These are phyloP conservation scores for Promerops cafer DNA, from an alignment of 2,113 vertebrate genomes.

Conservation along the genomic window DNA sequence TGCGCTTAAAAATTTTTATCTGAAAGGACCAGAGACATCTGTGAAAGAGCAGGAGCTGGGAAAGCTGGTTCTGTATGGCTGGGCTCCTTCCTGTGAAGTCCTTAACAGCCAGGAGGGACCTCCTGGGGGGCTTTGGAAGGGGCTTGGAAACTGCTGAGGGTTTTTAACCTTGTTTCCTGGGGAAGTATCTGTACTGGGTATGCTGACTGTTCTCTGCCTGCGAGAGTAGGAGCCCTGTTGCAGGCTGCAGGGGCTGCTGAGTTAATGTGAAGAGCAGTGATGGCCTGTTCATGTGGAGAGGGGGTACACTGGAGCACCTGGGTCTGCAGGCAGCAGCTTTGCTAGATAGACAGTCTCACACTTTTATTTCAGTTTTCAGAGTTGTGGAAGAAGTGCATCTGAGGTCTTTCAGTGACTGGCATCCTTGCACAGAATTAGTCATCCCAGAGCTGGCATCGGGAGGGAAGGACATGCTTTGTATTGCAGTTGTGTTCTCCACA, in stretches of 20 bases:
- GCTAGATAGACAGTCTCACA: not conserved
- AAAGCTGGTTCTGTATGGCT: not conserved
- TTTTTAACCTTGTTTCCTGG: not conserved
- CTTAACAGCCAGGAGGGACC: not conserved
- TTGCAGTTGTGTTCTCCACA: slow-evolving; percentile 8
- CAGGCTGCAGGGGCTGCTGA: not conserved
- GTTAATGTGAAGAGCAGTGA: not conserved
- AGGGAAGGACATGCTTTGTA: slow-evolving; percentile 28
- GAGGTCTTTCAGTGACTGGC: not conserved
- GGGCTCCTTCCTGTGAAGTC: not conserved
- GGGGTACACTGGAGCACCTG: not conserved
- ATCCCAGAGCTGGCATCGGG: not conserved
- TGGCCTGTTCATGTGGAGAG: not conserved
- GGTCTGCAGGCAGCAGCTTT: not conserved
- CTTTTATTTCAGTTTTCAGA: not conserved
- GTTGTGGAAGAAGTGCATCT: not conserved
- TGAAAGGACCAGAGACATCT: not conserved
- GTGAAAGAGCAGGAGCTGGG: not conserved
- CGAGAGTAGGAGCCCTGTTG: fast-evolving
- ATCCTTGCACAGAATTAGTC: not conserved
- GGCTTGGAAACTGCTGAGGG: not conserved
- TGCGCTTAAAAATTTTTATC: not conserved
- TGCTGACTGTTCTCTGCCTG: not conserved
- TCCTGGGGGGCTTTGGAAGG: not conserved
- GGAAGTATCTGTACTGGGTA: fast-evolving